These are phyloP conservation scores for Semicossyphus pulcher DNA, from an alignment of 2,113 vertebrate species.

Conservation along the genomic window DNA sequence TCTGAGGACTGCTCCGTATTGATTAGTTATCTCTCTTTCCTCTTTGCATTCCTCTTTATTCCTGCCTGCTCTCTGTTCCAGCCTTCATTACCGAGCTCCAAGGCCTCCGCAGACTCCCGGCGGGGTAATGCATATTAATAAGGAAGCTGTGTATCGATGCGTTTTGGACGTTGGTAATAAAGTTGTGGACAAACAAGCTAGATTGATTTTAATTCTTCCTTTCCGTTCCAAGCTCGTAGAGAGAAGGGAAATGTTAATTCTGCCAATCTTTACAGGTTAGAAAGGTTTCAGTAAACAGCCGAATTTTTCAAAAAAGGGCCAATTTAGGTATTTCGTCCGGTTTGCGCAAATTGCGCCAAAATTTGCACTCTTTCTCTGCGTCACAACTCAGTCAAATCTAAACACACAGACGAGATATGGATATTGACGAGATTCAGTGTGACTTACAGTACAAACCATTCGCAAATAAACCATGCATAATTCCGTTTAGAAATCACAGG, in stretches of 20 bases:
- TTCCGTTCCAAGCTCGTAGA: background rate
- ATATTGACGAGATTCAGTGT: background rate
- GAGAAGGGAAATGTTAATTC: too few relatives aligned
- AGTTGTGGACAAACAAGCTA: background rate
- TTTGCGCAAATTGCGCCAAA: too few relatives aligned
- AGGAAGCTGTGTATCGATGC: conserved; percentile 6
- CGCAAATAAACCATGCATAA: too few relatives aligned
- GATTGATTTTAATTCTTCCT: background rate
- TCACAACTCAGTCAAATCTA: too few relatives aligned
- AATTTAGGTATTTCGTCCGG: too few relatives aligned
- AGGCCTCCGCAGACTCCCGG: background rate
- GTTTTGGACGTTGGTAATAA: background rate
- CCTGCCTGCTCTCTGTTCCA: background rate
- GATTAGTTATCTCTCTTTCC: conserved; percentile 23
- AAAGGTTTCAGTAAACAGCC: too few relatives aligned
- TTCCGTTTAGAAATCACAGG: too few relatives aligned
- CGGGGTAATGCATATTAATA: conserved; percentile 27
- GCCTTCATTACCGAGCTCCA: background rate
- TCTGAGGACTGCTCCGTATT: conserved; percentile 11
- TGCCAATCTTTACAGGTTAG: background rate
- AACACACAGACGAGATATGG: background rate
- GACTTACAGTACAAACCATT: background rate
- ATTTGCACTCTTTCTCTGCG: background rate
- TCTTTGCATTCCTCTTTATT: conserved; percentile 21
- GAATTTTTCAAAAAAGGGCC: too few relatives aligned